Conservation (phyloP, 1,140 invertebrate genomes). For the Helicoverpa armigera region DNA sequence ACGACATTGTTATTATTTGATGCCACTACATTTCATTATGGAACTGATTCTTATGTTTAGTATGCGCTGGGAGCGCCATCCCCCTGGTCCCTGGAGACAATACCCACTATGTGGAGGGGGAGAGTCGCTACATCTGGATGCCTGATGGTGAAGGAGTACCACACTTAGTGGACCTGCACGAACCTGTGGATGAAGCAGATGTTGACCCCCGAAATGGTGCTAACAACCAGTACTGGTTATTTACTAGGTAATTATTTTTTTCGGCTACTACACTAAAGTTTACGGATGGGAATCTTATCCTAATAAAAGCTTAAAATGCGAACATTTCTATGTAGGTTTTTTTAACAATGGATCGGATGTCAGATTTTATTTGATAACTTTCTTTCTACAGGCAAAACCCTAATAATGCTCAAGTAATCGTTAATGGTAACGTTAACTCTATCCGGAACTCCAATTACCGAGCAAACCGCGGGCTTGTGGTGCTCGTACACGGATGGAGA, state of each 20-base stretch:
- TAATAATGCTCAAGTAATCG: conserved; percentile 54
- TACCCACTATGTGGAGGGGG: conserved; percentile 70
- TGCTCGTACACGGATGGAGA: conserved; percentile 67
- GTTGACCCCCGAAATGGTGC: conserved; percentile 47
- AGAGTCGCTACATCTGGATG: conserved; percentile 59
- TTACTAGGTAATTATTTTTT: conserved; percentile 56
- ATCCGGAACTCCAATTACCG: conserved; percentile 63
- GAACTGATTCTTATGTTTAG: neutral
- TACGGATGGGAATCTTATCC: too few relatives aligned
- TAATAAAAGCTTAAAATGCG: too few relatives aligned
- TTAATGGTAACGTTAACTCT: conserved; percentile 56
- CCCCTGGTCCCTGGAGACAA: conserved; percentile 57
- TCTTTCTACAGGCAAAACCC: conserved; percentile 59
- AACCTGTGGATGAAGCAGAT: conserved; percentile 30
- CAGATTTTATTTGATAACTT: too few relatives aligned
- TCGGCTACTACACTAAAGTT: too few relatives aligned
- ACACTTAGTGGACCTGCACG: conserved; percentile 49
- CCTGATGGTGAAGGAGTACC: conserved; percentile 47
- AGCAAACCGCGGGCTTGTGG: conserved; percentile 56
- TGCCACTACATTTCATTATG: too few relatives aligned
- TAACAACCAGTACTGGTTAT: conserved; percentile 62
- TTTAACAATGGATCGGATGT: too few relatives aligned
- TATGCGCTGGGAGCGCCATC: neutral
- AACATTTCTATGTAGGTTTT: too few relatives aligned
- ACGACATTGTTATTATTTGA: too few relatives aligned